Evolutionary conservation across 1,140 invertebrate genomes (phyloP).

Genomic region (Dinoponera quadriceps): DNA sequence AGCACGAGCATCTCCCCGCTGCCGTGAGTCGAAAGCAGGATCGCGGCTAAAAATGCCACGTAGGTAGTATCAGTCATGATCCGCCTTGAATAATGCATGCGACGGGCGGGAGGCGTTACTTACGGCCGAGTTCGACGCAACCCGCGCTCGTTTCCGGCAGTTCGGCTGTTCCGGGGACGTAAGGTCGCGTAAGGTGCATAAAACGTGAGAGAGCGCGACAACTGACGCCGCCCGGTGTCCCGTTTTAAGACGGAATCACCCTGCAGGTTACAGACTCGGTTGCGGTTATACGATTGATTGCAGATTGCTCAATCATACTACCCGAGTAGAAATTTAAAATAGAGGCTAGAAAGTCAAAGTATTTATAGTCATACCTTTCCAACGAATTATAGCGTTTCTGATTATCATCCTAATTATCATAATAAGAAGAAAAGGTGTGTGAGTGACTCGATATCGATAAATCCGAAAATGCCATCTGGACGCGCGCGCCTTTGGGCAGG

Average conservation of each 20-base stretch:
- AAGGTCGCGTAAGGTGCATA: constrained; percentile 59
- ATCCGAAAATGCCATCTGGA: no score
- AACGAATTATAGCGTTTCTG: no score
- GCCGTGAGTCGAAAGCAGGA: constrained; percentile 74
- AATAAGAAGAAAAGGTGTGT: no score
- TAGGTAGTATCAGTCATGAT: constrained; percentile 82
- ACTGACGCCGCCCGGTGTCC: constrained; percentile 63
- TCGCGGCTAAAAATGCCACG: constrained; percentile 79
- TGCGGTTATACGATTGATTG: no score
- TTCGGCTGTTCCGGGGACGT: not conserved
- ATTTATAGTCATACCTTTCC: no score
- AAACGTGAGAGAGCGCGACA: constrained; percentile 72
- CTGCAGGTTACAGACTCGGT: no score
- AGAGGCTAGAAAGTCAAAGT: no score
- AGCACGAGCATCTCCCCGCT: constrained; percentile 47
- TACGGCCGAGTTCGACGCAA: constrained; percentile 41
- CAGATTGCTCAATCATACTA: no score
- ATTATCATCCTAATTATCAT: no score
- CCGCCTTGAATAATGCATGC: constrained; percentile 82
- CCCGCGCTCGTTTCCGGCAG: constrained; percentile 20
- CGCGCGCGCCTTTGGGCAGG: no score
- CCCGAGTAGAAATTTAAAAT: no score
- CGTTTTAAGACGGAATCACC: not conserved
- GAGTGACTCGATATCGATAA: no score
- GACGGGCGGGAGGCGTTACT: constrained; percentile 42